Conservation (phyloP, 1,140 invertebrate species). For the Reticulitermes speratus region DNA sequence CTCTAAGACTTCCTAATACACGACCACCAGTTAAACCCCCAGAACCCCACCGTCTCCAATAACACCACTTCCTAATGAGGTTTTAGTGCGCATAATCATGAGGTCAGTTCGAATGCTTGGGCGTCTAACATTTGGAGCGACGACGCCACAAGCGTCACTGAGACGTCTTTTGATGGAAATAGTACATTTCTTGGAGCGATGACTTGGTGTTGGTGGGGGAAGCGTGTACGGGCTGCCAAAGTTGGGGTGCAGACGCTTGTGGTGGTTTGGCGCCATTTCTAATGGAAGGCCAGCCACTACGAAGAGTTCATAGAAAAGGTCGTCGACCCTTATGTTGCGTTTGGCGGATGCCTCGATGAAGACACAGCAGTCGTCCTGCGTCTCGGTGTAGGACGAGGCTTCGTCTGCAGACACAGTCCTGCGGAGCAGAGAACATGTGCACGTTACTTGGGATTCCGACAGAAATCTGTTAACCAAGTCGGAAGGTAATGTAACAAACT, state of each 20-base stretch:
- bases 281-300: constrained; percentile 74
- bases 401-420: constrained; percentile 72
- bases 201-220: constrained; percentile 57
- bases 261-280: constrained; percentile 87
- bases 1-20: neutral
- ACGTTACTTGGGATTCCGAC: too few species aligned
- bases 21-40: neutral
- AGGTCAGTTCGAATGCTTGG: constrained; percentile 83
- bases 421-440: neutral
- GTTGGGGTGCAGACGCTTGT: constrained; percentile 65
- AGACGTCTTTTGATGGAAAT: constrained; percentile 74
- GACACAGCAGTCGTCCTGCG: constrained; percentile 69
- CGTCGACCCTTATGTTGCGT: constrained; percentile 73
- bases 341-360: constrained; percentile 81
- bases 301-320: constrained; percentile 79
- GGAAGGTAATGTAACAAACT: too few species aligned
- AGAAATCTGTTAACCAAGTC: too few species aligned
- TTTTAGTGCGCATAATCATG: constrained; percentile 80
- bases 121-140: constrained; percentile 77
- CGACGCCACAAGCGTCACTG: constrained; percentile 81
- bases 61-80: constrained; percentile 39
- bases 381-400: constrained; percentile 65
- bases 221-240: constrained; percentile 70
- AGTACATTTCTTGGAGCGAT: constrained; percentile 69
- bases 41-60: neutral